Evolutionary conservation across 2,113 vertebrate species (phyloP).

Genomic region (Nyctereutes procyonoides): DNA sequence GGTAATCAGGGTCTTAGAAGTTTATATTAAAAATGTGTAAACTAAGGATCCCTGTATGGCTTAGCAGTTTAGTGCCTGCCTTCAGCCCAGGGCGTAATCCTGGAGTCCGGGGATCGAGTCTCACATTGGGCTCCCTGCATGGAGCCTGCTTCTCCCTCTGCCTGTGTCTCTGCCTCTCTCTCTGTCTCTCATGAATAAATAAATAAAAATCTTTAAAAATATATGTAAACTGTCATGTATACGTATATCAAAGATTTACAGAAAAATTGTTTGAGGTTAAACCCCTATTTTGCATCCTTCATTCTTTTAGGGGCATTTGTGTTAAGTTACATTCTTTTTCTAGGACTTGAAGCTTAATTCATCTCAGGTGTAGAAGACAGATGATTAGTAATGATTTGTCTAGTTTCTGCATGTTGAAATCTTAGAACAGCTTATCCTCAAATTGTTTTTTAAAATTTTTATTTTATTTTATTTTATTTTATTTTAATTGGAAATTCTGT

Average conservation of each 20-base stretch:
- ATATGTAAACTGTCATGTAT: not conserved
- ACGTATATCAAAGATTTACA: slow-evolving; percentile 25
- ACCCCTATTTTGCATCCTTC: not conserved
- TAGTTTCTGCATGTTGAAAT: not conserved
- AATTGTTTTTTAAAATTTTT: not conserved
- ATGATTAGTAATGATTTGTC: slow-evolving; percentile 26
- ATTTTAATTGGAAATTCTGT: slow-evolving; percentile 10
- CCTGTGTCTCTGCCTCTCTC: too few species aligned
- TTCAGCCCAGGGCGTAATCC: too few species aligned
- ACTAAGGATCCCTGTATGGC: not conserved
- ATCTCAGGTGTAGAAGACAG: slow-evolving; percentile 5
- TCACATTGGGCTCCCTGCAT: too few species aligned
- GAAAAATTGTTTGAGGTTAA: not conserved
- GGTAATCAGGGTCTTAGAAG: not conserved
- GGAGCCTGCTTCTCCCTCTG: too few species aligned
- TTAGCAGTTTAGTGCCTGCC: too few species aligned
- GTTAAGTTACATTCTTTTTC: slow-evolving; percentile 14
- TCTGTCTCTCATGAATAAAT: too few species aligned
- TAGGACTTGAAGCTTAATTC: not conserved
- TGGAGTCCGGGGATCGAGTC: too few species aligned
- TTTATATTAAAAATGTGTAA: slow-evolving; percentile 35
- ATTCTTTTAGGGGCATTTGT: not conserved
- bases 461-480: not conserved
- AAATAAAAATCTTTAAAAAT: too few species aligned
- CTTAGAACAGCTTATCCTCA: slow-evolving; percentile 14